Base-by-base conservation (phyloP, 2,797 vertebrate genomes). In the Gymnocypris eckloni region DNA sequence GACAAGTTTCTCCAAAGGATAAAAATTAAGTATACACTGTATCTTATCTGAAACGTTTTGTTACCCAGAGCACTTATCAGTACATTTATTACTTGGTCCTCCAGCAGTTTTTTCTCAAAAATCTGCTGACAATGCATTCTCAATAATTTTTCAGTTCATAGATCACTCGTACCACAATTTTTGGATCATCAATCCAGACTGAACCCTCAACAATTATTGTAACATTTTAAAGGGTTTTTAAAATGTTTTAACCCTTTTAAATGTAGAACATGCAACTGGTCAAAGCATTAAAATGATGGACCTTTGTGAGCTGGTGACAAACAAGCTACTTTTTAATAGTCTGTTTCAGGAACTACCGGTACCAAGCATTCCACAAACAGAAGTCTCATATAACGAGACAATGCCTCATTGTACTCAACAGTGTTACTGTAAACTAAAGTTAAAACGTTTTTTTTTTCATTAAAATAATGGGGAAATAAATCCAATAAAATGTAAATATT, bases 301-400 rank as follows among this genome's bases (percentile, higher is more conserved):
- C 37, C 11, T 78, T 43, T 61, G 54, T 28, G 54, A 61, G 54
- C 52, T 61, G 37, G 37, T 18, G 54, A 22, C 22, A 43, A 61
- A 61, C 13, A 43, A 61, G 22, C 2, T 25, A 25, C 54, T 61
- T 59, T 61, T 16, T 3, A 59, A 78, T 6, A 16, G 0, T 37
- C 18, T 81, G 37, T 77, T 79, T 69, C 25, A 81, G 28, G 64
- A 81, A 81, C 79, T 13, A 69, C 12, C 7, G 7, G 33, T 37
- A 22, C 39, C 59, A 80, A 52, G 18, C 25, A 50, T 64, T 50
- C n/a, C 79, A 67, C 52, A 81, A 52, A 81, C 18, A 67, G 28
- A 81, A 69, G 61, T 52, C 48, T 81, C 45, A 69, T 52, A 50
- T 69, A 67, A 81, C n/a, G 0, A 45, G 33, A 8, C 48, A 75